Evolutionary conservation across 2,888 invertebrate species (phyloP).

Genomic region (Agrochola macilenta): DNA sequence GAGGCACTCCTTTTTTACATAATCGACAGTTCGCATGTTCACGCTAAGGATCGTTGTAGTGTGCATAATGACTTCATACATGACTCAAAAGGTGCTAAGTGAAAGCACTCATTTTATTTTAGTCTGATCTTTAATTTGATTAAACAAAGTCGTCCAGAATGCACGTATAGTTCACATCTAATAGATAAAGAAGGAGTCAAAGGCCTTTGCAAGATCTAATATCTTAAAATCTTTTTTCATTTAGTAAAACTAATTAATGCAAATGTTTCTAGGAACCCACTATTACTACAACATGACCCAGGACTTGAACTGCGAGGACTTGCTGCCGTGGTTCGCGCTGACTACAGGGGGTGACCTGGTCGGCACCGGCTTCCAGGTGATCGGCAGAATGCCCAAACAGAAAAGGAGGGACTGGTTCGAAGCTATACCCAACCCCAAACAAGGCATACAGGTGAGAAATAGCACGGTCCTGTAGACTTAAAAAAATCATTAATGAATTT

Average conservation of each 20-base stretch:
- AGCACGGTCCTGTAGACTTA: no score
- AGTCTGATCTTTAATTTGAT: no score
- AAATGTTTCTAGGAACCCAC: conserved; percentile 69
- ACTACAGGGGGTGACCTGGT: conserved; percentile 73
- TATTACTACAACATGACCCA: conserved; percentile 77
- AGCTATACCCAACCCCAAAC: conserved; percentile 56
- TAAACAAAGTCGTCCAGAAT: background rate
- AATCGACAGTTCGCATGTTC: conserved; percentile 11
- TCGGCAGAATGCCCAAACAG: conserved; percentile 66
- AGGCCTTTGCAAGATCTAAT: background rate
- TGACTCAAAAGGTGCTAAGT: no score
- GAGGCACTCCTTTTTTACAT: conserved; percentile 14
- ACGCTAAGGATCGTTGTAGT: no score
- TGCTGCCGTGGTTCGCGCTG: conserved; percentile 76
- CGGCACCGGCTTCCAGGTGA: conserved; percentile 75
- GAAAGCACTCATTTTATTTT: no score
- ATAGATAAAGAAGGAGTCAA: background rate
- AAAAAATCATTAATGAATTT: no score
- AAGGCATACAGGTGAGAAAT: conserved; percentile 50
- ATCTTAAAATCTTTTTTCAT: background rate
- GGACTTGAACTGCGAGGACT: conserved; percentile 72
- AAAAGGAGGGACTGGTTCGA: conserved; percentile 74
- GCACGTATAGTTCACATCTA: background rate
- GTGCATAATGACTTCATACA: background rate
- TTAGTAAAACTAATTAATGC: background rate